These are phyloP conservation scores for Prunella strophiata DNA, from an alignment of 2,797 vertebrate genomes.

Conservation along the genomic window DNA sequence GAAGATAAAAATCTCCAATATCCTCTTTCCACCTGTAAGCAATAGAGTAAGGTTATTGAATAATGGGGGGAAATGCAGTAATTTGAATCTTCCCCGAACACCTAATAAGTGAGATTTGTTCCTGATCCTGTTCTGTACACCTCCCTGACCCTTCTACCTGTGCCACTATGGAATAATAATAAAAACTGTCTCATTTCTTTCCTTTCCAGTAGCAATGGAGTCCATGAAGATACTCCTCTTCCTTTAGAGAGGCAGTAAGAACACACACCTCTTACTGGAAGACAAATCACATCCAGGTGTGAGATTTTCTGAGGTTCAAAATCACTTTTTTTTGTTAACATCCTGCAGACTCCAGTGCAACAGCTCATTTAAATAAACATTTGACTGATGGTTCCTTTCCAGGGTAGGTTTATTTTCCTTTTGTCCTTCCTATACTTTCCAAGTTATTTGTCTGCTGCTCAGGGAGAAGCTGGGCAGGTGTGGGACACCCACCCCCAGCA, in stretches of 20 bases:
- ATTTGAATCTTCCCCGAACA: not conserved
- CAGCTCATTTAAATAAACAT: not conserved
- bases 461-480: not conserved
- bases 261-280: not conserved
- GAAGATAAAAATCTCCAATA: constrained; percentile 9
- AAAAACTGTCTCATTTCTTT: not conserved
- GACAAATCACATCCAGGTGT: not conserved
- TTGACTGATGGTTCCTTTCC: not conserved
- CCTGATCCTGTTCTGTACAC: not conserved
- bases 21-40: not conserved
- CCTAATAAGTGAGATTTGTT: not conserved
- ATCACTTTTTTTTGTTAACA: not conserved
- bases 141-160: not conserved
- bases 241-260: not conserved
- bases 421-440: not conserved
- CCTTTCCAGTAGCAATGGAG: not conserved
- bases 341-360: not conserved
- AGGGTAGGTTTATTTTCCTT: not conserved
- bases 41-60: not conserved
- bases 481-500: not conserved
- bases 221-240: not conserved
- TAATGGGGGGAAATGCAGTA: not conserved
- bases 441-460: not conserved
- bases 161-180: not conserved
- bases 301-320: not conserved